phyloP scores from a whole-genome alignment of 2,888 invertebrate species.

The Tethea ocularis region DNA sequence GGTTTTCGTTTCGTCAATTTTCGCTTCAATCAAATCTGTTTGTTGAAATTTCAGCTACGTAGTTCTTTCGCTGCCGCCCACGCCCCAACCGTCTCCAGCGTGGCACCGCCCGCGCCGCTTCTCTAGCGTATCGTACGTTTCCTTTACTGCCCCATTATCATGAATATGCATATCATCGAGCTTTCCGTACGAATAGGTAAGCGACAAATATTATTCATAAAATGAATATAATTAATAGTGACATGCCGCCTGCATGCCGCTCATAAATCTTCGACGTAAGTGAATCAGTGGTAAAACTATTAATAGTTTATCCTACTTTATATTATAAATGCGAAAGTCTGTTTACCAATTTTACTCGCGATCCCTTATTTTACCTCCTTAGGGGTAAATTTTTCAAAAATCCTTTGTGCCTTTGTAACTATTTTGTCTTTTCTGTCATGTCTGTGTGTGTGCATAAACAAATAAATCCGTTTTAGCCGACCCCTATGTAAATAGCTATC shows the following conservation, averaged over 20 bases:
- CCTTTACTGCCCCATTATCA: constrained; percentile 40
- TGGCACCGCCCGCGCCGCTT: constrained; percentile 53
- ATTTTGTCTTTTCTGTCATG: no score
- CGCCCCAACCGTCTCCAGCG: constrained; percentile 50
- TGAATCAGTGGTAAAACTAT: constrained; percentile 2
- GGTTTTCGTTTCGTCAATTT: constrained; percentile 25
- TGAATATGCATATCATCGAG: constrained; percentile 60
- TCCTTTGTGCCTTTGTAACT: no score
- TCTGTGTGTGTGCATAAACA: no score
- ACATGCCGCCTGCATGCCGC: constrained; percentile 28
- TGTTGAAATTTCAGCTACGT: constrained; percentile 60
- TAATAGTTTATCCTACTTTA: no score
- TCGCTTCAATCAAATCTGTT: constrained; percentile 42
- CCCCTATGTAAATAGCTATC: no score
- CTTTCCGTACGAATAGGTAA: constrained; percentile 40
- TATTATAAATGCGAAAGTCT: no score
- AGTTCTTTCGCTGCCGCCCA: constrained; percentile 51
- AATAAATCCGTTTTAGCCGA: no score
- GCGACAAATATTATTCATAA: constrained; percentile 41
- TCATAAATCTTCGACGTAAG: constrained; percentile 33
- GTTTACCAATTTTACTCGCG: no score
- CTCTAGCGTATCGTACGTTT: constrained; percentile 56
- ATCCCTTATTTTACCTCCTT: no score
- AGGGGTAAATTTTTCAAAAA: no score
- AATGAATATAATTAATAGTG: constrained; percentile 43